Percentiles rank a stretch among this genome's conserved stretches.
Evolutionary conservation across 2,113 vertebrate genomes (phyloP).

Genomic region (Solea senegalensis): DNA sequence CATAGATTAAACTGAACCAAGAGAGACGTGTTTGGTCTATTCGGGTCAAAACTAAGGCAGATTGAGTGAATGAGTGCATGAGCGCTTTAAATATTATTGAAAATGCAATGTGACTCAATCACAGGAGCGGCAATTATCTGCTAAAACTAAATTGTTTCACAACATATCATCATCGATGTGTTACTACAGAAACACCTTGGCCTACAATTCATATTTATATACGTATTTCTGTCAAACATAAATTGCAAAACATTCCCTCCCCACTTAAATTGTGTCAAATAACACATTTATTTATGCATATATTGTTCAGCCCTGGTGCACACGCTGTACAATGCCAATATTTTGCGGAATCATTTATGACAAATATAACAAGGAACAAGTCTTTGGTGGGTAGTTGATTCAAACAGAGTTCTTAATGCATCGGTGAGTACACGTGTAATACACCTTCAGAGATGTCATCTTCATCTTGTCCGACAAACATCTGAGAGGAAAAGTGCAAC

Average conservation of each 20-base stretch:
- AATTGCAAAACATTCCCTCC: neutral
- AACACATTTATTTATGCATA: neutral
- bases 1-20: constrained; percentile 77
- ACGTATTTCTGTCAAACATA: too few species aligned
- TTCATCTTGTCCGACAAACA: constrained; percentile 19
- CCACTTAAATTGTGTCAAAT: neutral
- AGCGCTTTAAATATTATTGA: neutral
- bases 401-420: constrained; percentile 9
- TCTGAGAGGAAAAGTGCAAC: constrained; percentile 1
- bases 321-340: neutral
- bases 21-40: constrained; percentile 14
- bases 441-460: constrained; percentile 14
- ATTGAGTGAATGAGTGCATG: neutral
- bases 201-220: too few species aligned
- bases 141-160: too few species aligned
- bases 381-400: constrained; percentile 5
- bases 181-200: too few species aligned
- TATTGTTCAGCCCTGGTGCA: neutral
- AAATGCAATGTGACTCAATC: too few species aligned
- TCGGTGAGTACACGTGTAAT: constrained; percentile 8
- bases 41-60: constrained; percentile 36
- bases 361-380: constrained; percentile 14
- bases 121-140: too few species aligned
- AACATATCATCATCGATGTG: too few species aligned
- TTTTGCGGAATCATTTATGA: neutral